Conservation (phyloP, 2,797 vertebrate species). For the Smutsia temminckii region DNA sequence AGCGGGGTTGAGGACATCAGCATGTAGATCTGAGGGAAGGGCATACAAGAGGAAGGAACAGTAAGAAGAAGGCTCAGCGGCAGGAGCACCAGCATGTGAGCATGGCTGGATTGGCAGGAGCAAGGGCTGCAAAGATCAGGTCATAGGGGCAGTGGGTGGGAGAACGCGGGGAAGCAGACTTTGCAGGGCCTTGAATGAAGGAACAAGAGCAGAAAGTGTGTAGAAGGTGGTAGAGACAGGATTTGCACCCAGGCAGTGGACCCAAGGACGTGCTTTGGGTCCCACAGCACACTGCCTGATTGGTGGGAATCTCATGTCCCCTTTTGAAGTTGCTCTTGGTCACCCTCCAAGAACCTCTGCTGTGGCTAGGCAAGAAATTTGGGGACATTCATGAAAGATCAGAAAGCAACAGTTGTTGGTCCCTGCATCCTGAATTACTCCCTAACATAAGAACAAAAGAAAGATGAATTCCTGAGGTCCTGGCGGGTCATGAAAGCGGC, state of each 20-base stretch:
- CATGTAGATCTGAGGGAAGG: not conserved
- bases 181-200: fast-evolving
- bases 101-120: fast-evolving
- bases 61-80: not conserved
- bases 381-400: not conserved
- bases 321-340: not conserved
- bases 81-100: no score
- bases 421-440: no score
- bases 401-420: fast-evolving
- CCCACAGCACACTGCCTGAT: fast-evolving
- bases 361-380: no score
- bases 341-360: not conserved
- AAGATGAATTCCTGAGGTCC: no score
- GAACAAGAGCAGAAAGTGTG: not conserved
- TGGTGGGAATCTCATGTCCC: no score
- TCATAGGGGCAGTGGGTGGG: not conserved
- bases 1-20: fast-evolving
- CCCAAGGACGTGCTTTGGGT: not conserved
- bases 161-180: not conserved
- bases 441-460: fast-evolving
- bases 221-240: not conserved
- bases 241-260: no score
- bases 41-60: not conserved
- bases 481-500: fast-evolving
- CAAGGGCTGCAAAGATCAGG: not conserved